Evolutionary conservation across 2,888 invertebrate genomes (phyloP), one percentile per base, ranked within the genome.

Genomic region (Nebria brevicollis): DNA sequence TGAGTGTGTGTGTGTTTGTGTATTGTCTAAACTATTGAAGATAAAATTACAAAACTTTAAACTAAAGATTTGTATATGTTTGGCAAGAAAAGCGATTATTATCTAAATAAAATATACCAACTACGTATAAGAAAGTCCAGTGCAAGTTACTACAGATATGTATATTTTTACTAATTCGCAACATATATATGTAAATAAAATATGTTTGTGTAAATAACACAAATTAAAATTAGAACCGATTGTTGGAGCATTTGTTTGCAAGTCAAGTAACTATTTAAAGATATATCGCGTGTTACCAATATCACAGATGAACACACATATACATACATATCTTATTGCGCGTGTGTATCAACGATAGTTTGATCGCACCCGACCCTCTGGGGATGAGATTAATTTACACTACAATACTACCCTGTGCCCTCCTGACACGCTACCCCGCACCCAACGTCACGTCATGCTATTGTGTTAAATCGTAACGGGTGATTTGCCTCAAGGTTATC

Each of bases 191-290:
- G n/a, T n/a, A 34, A 1, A 34, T 34, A 34, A 4, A 34, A 34
- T 34, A 34, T 34, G 34, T 34, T 4, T 34, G 34, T 4, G 34
- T 34, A 34, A 4, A 34, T 34, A 34, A n/a, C n/a, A n/a, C n/a
- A n/a, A 5, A 34, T 34, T 2, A 34, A 34, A 34, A 34, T 34
- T 34, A 34, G 34, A 34, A 34, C 4, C 34, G 34, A 34, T 2
- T 34, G 4, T 34, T 34, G 2, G 34, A 34, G 5, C 34, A 34
- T n/a, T 68, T 10, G 68, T 70, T 20, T 25, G 20, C 66, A 70
- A 70, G 70, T 20, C 70, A 70, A 70, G 70, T 70, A 26, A 13
- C 70, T 70, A 70, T 70, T 70, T 70, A 70, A 70, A 70, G 70
- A 70, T 26, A 25, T 26, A 25, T 70, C 70, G 70, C 70, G 70